phyloP scores from a whole-genome alignment of 2,888 invertebrate species.

The Meiosimyza platycephala region DNA sequence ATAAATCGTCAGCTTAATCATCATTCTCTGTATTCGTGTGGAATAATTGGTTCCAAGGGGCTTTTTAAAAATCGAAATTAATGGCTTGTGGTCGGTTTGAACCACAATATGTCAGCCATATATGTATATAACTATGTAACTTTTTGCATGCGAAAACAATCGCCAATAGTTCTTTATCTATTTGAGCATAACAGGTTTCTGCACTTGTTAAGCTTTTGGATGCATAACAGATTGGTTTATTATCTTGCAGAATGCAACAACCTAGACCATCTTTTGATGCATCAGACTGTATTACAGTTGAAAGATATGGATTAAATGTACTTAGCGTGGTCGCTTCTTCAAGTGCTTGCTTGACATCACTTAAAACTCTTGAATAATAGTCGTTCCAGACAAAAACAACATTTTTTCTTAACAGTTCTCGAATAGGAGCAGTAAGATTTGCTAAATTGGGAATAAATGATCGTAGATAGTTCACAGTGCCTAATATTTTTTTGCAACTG shows the following conservation, averaged over 20 bases:
- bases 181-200: constrained; percentile 40
- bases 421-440: too few species aligned
- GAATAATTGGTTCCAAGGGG: too few species aligned
- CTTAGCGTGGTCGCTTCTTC: too few species aligned
- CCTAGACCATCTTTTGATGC: not conserved
- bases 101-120: constrained; percentile 27
- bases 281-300: too few species aligned
- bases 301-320: too few species aligned
- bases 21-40: constrained; percentile 36
- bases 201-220: not conserved
- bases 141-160: constrained; percentile 35
- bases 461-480: too few species aligned
- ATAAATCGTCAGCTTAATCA: constrained; percentile 22
- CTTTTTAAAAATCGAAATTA: constrained; percentile 51
- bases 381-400: too few species aligned
- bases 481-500: not conserved
- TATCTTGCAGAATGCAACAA: constrained; percentile 2
- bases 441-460: too few species aligned
- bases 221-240: not conserved
- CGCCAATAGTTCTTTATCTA: constrained; percentile 46
- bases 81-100: constrained; percentile 53
- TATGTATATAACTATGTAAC: constrained; percentile 43
- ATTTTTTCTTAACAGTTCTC: too few species aligned
- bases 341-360: too few species aligned
- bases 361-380: too few species aligned